Conservation (phyloP, 1,140 invertebrate genomes). For the Macrobrachium rosenbergii region DNA sequence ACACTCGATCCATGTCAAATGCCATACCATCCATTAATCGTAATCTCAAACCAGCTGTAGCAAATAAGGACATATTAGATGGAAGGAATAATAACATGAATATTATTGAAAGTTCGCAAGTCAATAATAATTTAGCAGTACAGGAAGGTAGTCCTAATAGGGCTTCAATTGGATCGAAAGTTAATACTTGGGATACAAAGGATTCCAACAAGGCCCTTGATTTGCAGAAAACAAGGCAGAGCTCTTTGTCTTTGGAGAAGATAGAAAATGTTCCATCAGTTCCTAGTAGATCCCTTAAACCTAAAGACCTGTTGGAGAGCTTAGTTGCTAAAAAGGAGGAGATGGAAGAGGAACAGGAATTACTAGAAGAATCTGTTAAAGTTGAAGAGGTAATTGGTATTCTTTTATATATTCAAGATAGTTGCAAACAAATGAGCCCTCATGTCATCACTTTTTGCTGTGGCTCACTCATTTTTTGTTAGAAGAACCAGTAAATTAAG, state of each 20-base stretch:
- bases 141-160: constrained; percentile 22
- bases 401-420: background rate
- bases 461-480: no score
- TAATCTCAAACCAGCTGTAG: constrained; percentile 16
- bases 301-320: constrained; percentile 71
- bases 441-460: background rate
- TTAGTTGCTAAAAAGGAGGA: constrained; percentile 72
- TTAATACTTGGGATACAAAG: constrained; percentile 44
- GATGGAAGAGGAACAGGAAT: constrained; percentile 74
- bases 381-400: constrained; percentile 72
- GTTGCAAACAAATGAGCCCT: no score
- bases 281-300: constrained; percentile 73
- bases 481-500: no score
- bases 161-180: constrained; percentile 12
- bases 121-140: constrained; percentile 14
- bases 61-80: constrained; percentile 40
- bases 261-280: constrained; percentile 69
- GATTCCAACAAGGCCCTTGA: constrained; percentile 65
- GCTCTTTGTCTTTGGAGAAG: background rate
- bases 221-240: constrained; percentile 40
- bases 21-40: constrained; percentile 67
- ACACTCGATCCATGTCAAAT: constrained; percentile 10
- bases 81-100: constrained; percentile 66
- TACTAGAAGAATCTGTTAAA: constrained; percentile 74
- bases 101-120: constrained; percentile 43